Conservation (phyloP, 2,113 vertebrate species). For the Rousettus leschenaultii region DNA sequence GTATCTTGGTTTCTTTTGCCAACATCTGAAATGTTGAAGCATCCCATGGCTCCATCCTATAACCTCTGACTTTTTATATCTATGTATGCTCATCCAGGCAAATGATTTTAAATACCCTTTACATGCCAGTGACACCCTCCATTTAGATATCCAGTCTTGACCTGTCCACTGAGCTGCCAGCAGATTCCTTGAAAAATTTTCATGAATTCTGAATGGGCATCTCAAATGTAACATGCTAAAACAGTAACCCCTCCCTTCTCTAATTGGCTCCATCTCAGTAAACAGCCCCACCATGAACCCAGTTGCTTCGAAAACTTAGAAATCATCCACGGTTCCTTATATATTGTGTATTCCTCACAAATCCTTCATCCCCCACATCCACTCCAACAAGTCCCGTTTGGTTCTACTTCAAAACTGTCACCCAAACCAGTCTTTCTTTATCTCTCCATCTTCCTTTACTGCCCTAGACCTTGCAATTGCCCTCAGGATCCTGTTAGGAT, state of each 20-base stretch:
- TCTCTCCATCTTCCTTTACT: background rate
- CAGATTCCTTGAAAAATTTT: background rate
- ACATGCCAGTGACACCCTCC: background rate
- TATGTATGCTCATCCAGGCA: background rate
- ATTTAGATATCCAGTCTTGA: background rate
- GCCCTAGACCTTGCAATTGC: background rate
- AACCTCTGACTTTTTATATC: background rate
- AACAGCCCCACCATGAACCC: background rate
- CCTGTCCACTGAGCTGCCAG: background rate
- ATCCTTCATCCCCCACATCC: background rate
- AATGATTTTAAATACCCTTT: background rate
- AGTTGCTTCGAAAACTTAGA: background rate
- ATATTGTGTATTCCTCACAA: background rate
- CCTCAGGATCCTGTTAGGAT: background rate
- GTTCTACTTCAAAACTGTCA: background rate
- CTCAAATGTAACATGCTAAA: constrained; percentile 3
- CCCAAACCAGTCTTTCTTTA: background rate
- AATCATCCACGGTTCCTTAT: background rate
- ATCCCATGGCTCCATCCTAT: background rate
- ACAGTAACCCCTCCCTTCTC: background rate
- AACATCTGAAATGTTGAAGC: background rate
- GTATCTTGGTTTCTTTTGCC: background rate
- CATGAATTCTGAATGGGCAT: background rate
- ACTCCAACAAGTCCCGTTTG: background rate
- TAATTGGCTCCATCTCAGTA: background rate